Conservation (phyloP, 2,888 invertebrate genomes). For the Ormia ochracea region DNA sequence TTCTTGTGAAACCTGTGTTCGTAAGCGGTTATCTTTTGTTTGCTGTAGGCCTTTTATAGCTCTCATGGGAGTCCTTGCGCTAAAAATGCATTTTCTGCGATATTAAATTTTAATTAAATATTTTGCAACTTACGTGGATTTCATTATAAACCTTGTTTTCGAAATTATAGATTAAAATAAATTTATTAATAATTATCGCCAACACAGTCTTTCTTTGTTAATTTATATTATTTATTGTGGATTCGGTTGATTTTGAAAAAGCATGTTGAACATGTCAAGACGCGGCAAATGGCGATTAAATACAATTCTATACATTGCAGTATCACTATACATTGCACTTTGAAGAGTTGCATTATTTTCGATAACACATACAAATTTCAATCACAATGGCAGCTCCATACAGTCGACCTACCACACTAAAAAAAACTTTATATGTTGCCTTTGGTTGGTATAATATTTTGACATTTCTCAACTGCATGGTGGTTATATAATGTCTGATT, state of each 20-base stretch:
- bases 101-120: neutral
- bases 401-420: no score
- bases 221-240: constrained; percentile 8
- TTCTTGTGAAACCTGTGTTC: constrained; percentile 54
- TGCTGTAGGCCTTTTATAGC: constrained; percentile 66
- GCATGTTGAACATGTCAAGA: constrained; percentile 36
- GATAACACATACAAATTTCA: no score
- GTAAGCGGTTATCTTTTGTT: constrained; percentile 62
- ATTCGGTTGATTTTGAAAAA: constrained; percentile 60
- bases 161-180: neutral
- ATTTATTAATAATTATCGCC: no score
- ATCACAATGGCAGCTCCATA: no score
- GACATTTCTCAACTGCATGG: no score
- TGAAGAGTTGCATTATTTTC: neutral
- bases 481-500: no score
- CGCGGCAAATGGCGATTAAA: constrained; percentile 49
- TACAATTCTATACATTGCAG: neutral
- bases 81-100: constrained; percentile 34
- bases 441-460: no score
- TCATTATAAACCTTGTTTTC: constrained; percentile 44
- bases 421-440: no score
- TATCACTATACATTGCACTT: neutral
- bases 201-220: neutral
- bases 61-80: constrained; percentile 72
- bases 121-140: constrained; percentile 59